Evolutionary conservation across 2,797 vertebrate genomes (phyloP).

Genomic region (Enteromius fasciolatus): DNA sequence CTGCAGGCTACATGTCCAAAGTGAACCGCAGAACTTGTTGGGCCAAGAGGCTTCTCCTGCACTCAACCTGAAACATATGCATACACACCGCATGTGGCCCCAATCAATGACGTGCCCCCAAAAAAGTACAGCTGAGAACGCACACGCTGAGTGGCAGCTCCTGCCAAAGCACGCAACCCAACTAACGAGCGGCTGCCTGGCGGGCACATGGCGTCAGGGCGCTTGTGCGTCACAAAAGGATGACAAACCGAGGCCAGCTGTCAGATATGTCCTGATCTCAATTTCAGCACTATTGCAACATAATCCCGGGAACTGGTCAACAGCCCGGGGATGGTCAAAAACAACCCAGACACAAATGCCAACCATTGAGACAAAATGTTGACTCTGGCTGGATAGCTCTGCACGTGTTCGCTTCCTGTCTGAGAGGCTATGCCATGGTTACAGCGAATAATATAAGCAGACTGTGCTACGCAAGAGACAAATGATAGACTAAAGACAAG

Average conservation of each 20-base stretch:
- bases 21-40: constrained; percentile 22
- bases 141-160: constrained; percentile 9
- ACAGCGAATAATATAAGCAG: background rate
- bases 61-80: constrained; percentile 54
- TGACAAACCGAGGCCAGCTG: constrained; percentile 33
- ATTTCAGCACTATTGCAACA: constrained; percentile 39
- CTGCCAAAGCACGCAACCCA: constrained; percentile 44
- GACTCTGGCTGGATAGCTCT: constrained; percentile 35
- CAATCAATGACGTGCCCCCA: constrained; percentile 40
- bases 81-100: constrained; percentile 45
- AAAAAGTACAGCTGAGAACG: constrained; percentile 43
- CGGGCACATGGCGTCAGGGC: constrained; percentile 15
- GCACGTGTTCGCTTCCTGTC: constrained; percentile 38
- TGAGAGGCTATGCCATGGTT: constrained; percentile 15
- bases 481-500: constrained; percentile 9
- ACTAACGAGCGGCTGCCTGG: constrained; percentile 33
- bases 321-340: constrained; percentile 33
- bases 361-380: constrained; percentile 37
- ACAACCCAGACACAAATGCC: constrained; percentile 32
- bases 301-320: constrained; percentile 39
- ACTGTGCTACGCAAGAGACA: background rate
- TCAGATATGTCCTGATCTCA: constrained; percentile 40
- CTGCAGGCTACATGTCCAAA: constrained; percentile 38
- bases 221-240: constrained; percentile 10
- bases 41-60: constrained; percentile 48